These are phyloP conservation scores for Tragelaphus strepsiceros DNA, from an alignment of 2,113 vertebrate species.

Conservation along the genomic window DNA sequence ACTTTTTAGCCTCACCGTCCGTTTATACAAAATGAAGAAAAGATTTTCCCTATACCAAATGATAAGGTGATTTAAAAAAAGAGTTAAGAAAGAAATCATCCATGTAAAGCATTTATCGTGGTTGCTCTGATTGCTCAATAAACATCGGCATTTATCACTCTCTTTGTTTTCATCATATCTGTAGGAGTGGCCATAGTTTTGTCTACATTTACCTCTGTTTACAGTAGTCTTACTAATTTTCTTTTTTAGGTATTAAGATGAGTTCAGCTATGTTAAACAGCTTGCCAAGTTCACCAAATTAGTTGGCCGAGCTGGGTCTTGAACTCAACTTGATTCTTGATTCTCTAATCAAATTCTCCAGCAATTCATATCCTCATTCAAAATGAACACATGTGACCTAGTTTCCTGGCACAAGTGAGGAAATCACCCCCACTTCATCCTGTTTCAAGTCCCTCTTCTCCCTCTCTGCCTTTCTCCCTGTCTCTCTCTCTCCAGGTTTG, in stretches of 20 bases:
- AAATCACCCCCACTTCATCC: neutral
- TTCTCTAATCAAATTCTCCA: conserved; percentile 30
- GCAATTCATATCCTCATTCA: conserved; percentile 11
- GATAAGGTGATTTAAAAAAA: neutral
- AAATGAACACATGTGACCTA: neutral
- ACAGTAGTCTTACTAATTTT: neutral
- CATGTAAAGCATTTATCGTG: neutral
- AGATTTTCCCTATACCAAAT: neutral
- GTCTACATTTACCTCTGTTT: neutral
- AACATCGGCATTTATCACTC: neutral
- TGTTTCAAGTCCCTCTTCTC: neutral
- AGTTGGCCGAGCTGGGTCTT: neutral
- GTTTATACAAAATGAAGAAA: neutral
- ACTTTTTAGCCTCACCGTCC: neutral
- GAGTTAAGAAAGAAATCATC: neutral
- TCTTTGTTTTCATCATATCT: neutral
- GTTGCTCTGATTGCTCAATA: neutral
- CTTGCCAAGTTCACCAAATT: conserved; percentile 35
- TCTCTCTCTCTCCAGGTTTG: neutral
- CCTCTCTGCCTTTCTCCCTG: too few relatives aligned
- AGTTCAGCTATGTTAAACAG: neutral
- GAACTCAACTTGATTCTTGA: conserved; percentile 31
- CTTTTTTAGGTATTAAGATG: conserved; percentile 10
- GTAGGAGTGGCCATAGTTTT: neutral
- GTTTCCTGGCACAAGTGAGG: neutral